Conservation (phyloP, 1,140 invertebrate species). For the Drosophila paulistorum region DNA sequence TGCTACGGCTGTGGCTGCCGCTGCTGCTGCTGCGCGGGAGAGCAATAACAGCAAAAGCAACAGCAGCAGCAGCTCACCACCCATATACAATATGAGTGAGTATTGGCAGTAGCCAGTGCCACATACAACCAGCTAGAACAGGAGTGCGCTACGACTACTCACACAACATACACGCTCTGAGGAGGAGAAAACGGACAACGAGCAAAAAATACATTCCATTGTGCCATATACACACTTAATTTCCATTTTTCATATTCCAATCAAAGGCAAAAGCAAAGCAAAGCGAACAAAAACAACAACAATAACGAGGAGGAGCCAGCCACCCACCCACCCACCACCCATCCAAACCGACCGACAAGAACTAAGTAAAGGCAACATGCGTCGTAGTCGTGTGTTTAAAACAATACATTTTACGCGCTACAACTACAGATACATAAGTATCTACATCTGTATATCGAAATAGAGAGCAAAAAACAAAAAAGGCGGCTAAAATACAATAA, state of each 20-base stretch:
- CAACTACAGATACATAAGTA: constrained; percentile 4
- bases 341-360: constrained; percentile 16
- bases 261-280: constrained; percentile 32
- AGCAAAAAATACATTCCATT: constrained; percentile 70
- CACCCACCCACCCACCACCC: constrained; percentile 42
- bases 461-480: background rate
- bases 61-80: constrained; percentile 12
- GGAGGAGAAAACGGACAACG: too few species aligned
- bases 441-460: background rate
- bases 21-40: constrained; percentile 52
- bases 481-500: constrained; percentile 15
- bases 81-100: constrained; percentile 7
- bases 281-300: constrained; percentile 30
- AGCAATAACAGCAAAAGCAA: constrained; percentile 25
- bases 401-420: constrained; percentile 9
- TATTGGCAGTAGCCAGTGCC: constrained; percentile 35
- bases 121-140: constrained; percentile 50
- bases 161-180: constrained; percentile 20
- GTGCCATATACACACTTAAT: constrained; percentile 81
- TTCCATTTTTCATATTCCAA: constrained; percentile 82
- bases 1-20: background rate
- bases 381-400: constrained; percentile 10
- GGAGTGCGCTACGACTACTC: constrained; percentile 63
- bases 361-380: constrained; percentile 9
- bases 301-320: constrained; percentile 27